Evolutionary conservation across 2,797 vertebrate species (phyloP).

Genomic region (Anas acuta): DNA sequence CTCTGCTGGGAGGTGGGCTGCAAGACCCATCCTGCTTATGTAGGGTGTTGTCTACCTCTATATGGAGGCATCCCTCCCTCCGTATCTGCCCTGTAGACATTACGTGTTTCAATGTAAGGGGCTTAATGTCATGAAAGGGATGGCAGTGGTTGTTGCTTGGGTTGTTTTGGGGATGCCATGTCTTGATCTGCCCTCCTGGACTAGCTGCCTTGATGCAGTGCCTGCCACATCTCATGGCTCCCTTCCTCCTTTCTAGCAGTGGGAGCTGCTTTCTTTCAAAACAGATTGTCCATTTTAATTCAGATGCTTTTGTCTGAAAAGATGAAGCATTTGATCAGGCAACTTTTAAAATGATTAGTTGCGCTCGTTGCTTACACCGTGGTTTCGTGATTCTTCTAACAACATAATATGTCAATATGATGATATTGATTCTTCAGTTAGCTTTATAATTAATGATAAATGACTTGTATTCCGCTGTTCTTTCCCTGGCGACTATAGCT

Average conservation of each 20-base stretch:
- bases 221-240: neutral
- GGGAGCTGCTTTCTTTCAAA: neutral
- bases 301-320: neutral
- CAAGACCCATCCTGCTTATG: neutral
- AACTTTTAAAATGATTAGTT: neutral
- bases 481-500: neutral
- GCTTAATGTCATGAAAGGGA: accelerated
- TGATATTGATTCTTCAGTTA: neutral
- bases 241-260: neutral
- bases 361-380: accelerated
- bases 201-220: accelerated
- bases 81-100: accelerated
- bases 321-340: neutral
- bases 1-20: accelerated
- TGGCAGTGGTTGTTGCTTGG: neutral
- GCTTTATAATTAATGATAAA: neutral
- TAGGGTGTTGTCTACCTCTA: neutral
- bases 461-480: neutral
- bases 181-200: neutral
- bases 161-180: neutral
- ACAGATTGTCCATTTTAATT: neutral
- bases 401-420: accelerated
- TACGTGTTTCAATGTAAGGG: accelerated
- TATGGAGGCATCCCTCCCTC: no score
- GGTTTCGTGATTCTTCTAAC: neutral